Percentiles rank a stretch among this genome's conserved stretches.
Conservation (phyloP, 2,797 vertebrate species). For the Masticophis lateralis region DNA sequence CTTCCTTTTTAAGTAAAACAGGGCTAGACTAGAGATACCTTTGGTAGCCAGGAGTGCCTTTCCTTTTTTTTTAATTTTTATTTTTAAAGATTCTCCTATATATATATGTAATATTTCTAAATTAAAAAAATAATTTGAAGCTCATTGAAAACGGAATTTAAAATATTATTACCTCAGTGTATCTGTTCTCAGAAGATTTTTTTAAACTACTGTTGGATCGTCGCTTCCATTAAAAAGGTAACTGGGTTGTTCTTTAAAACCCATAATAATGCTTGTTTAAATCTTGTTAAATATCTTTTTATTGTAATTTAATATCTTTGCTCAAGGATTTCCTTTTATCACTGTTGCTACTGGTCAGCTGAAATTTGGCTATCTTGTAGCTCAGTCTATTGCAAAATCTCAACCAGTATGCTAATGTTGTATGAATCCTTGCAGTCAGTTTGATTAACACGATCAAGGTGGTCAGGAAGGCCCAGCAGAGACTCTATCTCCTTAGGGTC, state of each 20-base stretch:
- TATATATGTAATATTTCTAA: background rate
- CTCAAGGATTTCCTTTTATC: background rate
- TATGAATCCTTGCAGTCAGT: background rate
- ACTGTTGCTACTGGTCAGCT: background rate
- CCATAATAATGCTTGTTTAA: background rate
- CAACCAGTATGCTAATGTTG: background rate
- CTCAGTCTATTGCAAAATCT: background rate
- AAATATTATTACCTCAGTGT: constrained; percentile 4
- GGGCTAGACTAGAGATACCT: background rate
- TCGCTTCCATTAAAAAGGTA: constrained; percentile 18
- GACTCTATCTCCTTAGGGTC: no score
- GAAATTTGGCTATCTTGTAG: background rate
- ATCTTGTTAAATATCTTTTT: background rate
- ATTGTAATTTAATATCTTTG: background rate
- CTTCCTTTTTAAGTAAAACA: background rate
- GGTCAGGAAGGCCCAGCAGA: no score
- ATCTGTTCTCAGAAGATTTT: background rate
- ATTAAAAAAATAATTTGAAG: background rate
- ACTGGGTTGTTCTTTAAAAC: background rate
- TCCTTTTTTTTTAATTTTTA: background rate
- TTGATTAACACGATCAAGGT: background rate
- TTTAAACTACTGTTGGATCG: background rate
- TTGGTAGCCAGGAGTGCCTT: background rate
- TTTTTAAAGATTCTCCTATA: background rate
- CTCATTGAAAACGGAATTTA: background rate